A percentile compares a stretch with the other conserved stretches of the same genome.
Evolutionary conservation across 1,140 invertebrate genomes (phyloP).

Genomic region (Leptopilina clavipes): DNA sequence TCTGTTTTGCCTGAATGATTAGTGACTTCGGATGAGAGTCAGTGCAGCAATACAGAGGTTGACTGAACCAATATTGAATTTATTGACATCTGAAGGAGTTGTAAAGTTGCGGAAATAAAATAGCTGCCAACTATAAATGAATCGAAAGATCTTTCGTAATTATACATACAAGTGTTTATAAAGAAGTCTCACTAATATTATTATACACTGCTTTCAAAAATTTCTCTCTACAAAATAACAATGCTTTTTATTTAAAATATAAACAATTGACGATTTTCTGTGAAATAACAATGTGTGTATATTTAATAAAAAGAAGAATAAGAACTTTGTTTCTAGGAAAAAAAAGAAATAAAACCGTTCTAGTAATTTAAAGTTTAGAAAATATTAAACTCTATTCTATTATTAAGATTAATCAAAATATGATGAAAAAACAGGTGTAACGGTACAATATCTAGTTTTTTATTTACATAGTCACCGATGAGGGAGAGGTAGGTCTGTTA

Average conservation of each 20-base stretch:
- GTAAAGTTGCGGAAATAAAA: conserved; percentile 7
- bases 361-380: too few species aligned
- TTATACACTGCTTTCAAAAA: too few species aligned
- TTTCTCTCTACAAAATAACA: too few species aligned
- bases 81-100: not conserved
- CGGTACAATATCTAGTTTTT: not conserved
- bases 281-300: too few species aligned
- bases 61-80: conserved; percentile 7
- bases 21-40: not conserved
- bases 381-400: too few species aligned
- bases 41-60: not conserved
- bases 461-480: not conserved
- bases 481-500: not conserved
- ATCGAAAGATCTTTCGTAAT: not conserved
- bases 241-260: too few species aligned
- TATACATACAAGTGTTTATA: too few species aligned
- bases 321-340: too few species aligned
- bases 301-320: too few species aligned
- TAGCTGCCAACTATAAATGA: not conserved
- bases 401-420: not conserved
- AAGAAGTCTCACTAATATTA: too few species aligned
- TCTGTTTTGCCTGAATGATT: conserved; percentile 22
- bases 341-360: too few species aligned
- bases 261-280: too few species aligned
- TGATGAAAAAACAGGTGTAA: conserved; percentile 3